Base-by-base conservation (phyloP, 1,140 invertebrate genomes). In the Manduca sexta region DNA sequence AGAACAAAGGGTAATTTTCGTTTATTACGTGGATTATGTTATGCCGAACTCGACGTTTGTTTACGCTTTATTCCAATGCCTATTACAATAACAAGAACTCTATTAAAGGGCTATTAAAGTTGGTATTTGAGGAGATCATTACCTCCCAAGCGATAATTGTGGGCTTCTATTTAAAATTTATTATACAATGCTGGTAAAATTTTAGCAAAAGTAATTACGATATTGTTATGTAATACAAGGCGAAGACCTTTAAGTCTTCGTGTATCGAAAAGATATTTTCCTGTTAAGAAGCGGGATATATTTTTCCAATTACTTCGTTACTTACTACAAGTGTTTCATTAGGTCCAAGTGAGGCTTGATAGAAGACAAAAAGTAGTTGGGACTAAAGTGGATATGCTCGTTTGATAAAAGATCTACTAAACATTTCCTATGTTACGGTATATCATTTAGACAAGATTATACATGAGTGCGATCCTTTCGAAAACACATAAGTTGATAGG, bases 41-140 rank as follows among this genome's bases (percentile, higher is more conserved):
- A 46, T 49, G 60, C 54, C 60, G 61, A 60, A 41, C 53, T 50
- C 43, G 47, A 41, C 49, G 51, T 63, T 52, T 55, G 56, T 56
- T 61, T 54, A 57, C 51, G 37, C 49, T 55, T 54, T 56, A 49
- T 61, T 64, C 52, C 43, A 55, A 11, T 44, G 53, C 56, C 52
- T 51, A 29, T 45, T 41, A 60, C 40, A 60, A 55, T 53, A 71
- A 65, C 61, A 69, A 59, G 60, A 38, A 56, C 54, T 55, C 67
- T 70, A 77, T 74, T 73, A 77, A 49, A 59, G 21, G 51, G 50
- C 60, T 60, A 65, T 69, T 69, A 72, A 61, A 65, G 44, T 67
- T 60, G 44, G 64, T 72, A 65, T 57, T 59, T 62, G 48, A 44
- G 15, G 43, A 63, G 68, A 71, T 74, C 34, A 35, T 35, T 68